Percentiles rank a stretch among this genome's conserved stretches.
phyloP scores from a whole-genome alignment of 2,797 vertebrate genomes.

The Channallabes apus region DNA sequence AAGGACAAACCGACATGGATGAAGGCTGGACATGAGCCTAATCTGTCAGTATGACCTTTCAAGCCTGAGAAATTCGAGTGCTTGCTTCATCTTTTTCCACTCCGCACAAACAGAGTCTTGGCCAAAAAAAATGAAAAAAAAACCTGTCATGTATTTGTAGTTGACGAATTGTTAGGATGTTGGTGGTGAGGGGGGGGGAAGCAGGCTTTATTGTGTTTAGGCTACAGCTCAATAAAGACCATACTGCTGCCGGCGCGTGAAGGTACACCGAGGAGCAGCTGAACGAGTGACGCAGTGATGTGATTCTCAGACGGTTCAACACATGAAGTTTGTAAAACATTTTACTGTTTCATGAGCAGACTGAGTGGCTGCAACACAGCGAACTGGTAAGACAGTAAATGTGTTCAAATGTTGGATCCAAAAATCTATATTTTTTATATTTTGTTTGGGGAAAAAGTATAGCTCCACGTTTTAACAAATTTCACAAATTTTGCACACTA shows the following conservation, averaged over 20 bases:
- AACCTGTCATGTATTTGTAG: conserved; percentile 24
- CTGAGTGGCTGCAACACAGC: not conserved
- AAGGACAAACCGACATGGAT: conserved; percentile 24
- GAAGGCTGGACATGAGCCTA: conserved; percentile 35
- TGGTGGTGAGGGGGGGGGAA: not conserved
- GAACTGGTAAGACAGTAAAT: not conserved
- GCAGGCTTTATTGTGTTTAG: not conserved
- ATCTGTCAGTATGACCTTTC: conserved; percentile 54
- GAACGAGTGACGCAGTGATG: not conserved
- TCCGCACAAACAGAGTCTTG: conserved; percentile 47
- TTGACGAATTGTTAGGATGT: not conserved
- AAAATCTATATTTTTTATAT: no score
- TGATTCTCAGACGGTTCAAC: not conserved
- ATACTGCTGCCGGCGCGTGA: not conserved
- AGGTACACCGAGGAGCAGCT: not conserved
- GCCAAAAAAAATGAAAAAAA: conserved; percentile 13
- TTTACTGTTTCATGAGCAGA: no score
- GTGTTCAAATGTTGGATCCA: not conserved
- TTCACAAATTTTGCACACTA: not conserved
- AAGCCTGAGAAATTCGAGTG: conserved; percentile 42
- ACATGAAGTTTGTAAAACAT: not conserved
- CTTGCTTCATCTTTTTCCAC: conserved; percentile 22
- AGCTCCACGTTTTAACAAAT: no score
- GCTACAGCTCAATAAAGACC: not conserved
- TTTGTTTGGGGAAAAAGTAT: not conserved